Conservation (phyloP, 2,113 vertebrate genomes). For the Mustela lutreola region DNA sequence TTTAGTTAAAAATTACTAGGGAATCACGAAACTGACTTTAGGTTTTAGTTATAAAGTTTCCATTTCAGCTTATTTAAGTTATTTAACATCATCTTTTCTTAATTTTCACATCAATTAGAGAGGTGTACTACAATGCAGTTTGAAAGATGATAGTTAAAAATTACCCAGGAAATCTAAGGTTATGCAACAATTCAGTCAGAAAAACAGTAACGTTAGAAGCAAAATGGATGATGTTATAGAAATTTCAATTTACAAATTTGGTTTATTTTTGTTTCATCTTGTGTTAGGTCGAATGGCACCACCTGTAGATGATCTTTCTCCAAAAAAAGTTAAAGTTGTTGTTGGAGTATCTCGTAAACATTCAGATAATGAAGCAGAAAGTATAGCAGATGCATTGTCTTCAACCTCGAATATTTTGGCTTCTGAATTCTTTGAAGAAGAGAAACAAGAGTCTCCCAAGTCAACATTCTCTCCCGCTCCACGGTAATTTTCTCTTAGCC, state of each 20-base stretch:
- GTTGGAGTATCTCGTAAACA: slow-evolving; percentile 94
- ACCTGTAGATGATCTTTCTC: slow-evolving; percentile 91
- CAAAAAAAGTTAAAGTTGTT: slow-evolving; percentile 95
- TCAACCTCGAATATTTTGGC: slow-evolving; percentile 91
- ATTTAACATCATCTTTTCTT: background rate
- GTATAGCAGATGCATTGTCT: slow-evolving; percentile 86
- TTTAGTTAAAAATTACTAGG: slow-evolving; percentile 9
- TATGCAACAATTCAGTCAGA: background rate
- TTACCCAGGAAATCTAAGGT: background rate
- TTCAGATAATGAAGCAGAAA: slow-evolving; percentile 93
- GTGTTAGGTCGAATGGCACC: slow-evolving; percentile 95
- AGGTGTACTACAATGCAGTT: background rate
- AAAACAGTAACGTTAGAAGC: background rate
- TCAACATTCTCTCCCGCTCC: slow-evolving; percentile 86
- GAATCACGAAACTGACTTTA: slow-evolving; percentile 17
- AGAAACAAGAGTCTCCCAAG: slow-evolving; percentile 90
- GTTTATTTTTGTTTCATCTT: slow-evolving; percentile 45
- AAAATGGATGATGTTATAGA: background rate
- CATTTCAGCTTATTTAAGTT: slow-evolving; percentile 8
- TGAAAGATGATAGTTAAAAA: background rate
- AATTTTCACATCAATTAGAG: background rate
- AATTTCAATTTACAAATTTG: background rate
- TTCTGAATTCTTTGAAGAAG: slow-evolving; percentile 93
- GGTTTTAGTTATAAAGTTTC: background rate
- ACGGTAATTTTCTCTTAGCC: slow-evolving; percentile 84